Conservation (phyloP, 2,888 invertebrate genomes). For the Subacronicta megacephala region DNA sequence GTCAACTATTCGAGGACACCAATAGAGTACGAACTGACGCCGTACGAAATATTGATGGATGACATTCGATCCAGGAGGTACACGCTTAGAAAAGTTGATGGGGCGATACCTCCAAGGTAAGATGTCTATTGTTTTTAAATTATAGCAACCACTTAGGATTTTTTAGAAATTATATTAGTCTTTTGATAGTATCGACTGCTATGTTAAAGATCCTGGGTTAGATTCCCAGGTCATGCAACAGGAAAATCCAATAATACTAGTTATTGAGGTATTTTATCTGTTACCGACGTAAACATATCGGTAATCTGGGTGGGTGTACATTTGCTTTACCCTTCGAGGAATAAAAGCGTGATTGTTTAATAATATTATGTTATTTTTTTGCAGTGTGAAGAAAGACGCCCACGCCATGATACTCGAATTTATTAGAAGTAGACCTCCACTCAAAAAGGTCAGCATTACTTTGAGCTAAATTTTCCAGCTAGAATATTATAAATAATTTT, state of each 20-base stretch:
- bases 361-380: slow-evolving; percentile 59
- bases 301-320: no score
- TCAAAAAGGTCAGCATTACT: slow-evolving; percentile 93
- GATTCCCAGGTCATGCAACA: no score
- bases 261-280: no score
- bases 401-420: slow-evolving; percentile 98
- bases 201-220: no score
- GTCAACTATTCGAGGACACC: slow-evolving; percentile 93
- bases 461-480: background rate
- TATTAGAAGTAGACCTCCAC: slow-evolving; percentile 97
- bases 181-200: no score
- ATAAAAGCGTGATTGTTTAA: no score
- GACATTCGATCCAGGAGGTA: slow-evolving; percentile 97
- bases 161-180: no score
- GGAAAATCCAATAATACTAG: no score
- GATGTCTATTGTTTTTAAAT: slow-evolving; percentile 48
- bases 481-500: background rate
- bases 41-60: slow-evolving; percentile 98
- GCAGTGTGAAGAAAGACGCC: slow-evolving; percentile 96
- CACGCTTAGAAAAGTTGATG: slow-evolving; percentile 96
- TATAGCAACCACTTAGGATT: no score
- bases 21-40: slow-evolving; percentile 97
- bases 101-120: slow-evolving; percentile 91
- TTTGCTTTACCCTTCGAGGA: no score
- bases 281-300: no score